Conservation (phyloP, 2,888 invertebrate species). For the Junonia oenone region DNA sequence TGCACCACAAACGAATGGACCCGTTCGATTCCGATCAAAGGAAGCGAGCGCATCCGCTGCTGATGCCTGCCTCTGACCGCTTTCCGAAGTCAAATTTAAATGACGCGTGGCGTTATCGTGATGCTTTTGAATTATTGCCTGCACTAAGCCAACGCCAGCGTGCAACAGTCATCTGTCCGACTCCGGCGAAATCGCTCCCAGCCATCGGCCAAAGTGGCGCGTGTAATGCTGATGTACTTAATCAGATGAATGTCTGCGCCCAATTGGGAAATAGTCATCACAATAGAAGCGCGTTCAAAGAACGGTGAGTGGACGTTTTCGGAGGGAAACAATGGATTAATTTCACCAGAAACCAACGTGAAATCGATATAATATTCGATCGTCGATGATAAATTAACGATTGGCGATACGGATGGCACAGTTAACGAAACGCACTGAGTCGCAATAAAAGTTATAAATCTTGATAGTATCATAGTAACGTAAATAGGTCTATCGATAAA, state of each 20-base stretch:
- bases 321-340: constrained; percentile 51
- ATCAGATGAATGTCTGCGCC: constrained; percentile 32
- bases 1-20: constrained; percentile 33
- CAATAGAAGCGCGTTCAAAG: constrained; percentile 33
- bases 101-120: constrained; percentile 35
- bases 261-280: constrained; percentile 28
- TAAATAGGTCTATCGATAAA: constrained; percentile 38
- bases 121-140: constrained; percentile 31
- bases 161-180: constrained; percentile 23
- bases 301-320: constrained; percentile 36
- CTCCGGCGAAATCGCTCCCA: constrained; percentile 19
- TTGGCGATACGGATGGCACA: constrained; percentile 54
- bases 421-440: constrained; percentile 51
- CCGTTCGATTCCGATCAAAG: constrained; percentile 43
- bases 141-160: constrained; percentile 10
- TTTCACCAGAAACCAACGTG: constrained; percentile 57
- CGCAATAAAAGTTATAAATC: constrained; percentile 45
- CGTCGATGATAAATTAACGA: constrained; percentile 46
- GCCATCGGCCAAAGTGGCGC: constrained; percentile 17
- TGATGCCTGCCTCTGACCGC: constrained; percentile 33
- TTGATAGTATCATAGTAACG: constrained; percentile 45
- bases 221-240: constrained; percentile 27
- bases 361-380: constrained; percentile 57
- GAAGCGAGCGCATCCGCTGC: constrained; percentile 35
- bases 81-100: constrained; percentile 30